phyloP scores from a whole-genome alignment of 1,140 invertebrate species.

The Drosophila bifasciata region DNA sequence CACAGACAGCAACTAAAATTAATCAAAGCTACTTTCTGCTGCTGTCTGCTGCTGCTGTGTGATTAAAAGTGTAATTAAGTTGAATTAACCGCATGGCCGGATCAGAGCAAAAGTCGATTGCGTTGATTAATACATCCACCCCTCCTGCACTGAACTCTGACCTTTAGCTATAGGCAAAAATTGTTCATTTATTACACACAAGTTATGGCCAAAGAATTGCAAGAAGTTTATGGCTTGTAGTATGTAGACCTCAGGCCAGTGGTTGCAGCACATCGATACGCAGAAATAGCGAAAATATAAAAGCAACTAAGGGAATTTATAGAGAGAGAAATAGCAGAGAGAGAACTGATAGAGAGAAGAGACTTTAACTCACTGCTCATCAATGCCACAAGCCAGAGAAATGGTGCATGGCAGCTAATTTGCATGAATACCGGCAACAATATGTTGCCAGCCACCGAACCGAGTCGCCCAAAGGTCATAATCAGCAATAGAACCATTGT shows the following conservation, averaged over 20 bases:
- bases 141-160: neutral
- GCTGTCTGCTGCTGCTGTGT: conserved; percentile 32
- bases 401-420: conserved; percentile 54
- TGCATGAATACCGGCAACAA: conserved; percentile 60
- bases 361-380: conserved; percentile 50
- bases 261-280: conserved; percentile 56
- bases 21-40: conserved; percentile 43
- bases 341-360: neutral
- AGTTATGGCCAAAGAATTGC: too few relatives aligned
- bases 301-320: conserved; percentile 39
- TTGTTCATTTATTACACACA: too few relatives aligned
- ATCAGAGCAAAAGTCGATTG: conserved; percentile 11
- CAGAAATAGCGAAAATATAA: conserved; percentile 59
- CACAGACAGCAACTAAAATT: conserved; percentile 52
- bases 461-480: conserved; percentile 67
- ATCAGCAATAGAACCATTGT: conserved; percentile 72
- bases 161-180: too few relatives aligned
- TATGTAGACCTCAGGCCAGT: conserved; percentile 1
- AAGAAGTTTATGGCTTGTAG: too few relatives aligned
- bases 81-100: conserved; percentile 45
- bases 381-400: conserved; percentile 50
- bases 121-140: conserved; percentile 46
- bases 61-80: conserved; percentile 62
- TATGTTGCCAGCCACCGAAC: conserved; percentile 61
- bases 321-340: neutral